Base-by-base conservation (phyloP, 2,888 invertebrate species). In the Merodon equestris region DNA sequence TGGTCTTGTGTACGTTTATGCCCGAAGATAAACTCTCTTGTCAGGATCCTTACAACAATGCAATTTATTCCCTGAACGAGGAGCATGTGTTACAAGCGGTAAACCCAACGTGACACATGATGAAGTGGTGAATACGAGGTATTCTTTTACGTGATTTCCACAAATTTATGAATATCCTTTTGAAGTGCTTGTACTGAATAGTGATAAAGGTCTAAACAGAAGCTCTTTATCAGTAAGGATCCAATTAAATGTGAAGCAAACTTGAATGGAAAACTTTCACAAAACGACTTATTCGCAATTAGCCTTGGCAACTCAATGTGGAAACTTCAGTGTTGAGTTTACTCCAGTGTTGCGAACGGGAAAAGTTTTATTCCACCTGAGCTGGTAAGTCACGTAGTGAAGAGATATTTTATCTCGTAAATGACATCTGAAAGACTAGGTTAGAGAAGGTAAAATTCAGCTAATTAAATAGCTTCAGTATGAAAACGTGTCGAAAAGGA, bases 241-340 rank as follows among this genome's bases (percentile, higher is more conserved):
- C 45, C n/a, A n/a, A n/a, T n/a, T n/a, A 15, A 27, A 34, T 7
- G 15, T n/a, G 34, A 45, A 45, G n/a, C 45, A 34, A 57, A 57
- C 9, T 57, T 36, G 9, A 18, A 42, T 40, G 40, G n/a, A 40
- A 51, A 50, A 27, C 36, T 36, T 51, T 1, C 4, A 10, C 36
- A 9, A 38, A 9, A 36, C 9, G n/a, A 47, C 58, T 47, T 45
- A 9, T 45, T 57, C 10, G 27, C 36, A 58, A 58, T 58, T 58
- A 47, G 58, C 9, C 17, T 10, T 14, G 56, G 13, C 4, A 10
- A 17, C 2, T 19, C 36, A 9, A 17, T 44, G 27, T 44, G 12
- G 12, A 27, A 57, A 40, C 10, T 13, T 44, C 42, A 14, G 12
- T 13, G 42, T 42, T n/a, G 56, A n/a, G n/a, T n/a, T n/a, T n/a